Evolutionary conservation across 2,797 vertebrate genomes (phyloP).

Genomic region (Lepus oiostolus): DNA sequence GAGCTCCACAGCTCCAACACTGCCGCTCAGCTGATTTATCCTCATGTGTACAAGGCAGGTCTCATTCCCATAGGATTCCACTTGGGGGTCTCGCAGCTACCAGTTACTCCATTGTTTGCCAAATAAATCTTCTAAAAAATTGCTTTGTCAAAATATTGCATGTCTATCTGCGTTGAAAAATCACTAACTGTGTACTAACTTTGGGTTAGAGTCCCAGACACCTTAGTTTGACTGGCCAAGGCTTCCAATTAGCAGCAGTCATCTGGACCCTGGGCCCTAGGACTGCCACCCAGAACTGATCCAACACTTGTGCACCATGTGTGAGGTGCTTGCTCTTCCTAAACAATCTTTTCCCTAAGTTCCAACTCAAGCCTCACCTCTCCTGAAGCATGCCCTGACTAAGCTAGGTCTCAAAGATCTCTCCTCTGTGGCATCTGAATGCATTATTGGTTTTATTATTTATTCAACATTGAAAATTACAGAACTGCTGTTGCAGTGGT

Average conservation of each 20-base stretch:
- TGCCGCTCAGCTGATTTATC: not conserved
- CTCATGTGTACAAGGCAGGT: not conserved
- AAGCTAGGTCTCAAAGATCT: not conserved
- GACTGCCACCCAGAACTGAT: not conserved
- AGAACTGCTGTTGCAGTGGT: not conserved
- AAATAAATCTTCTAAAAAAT: slow-evolving; percentile 26
- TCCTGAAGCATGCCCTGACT: not conserved
- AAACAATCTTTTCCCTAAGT: not conserved
- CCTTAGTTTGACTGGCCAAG: not conserved
- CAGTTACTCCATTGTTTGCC: slow-evolving; percentile 26
- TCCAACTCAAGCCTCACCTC: not conserved
- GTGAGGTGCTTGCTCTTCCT: not conserved
- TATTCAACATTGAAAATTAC: slow-evolving; percentile 22
- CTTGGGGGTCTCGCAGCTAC: not conserved
- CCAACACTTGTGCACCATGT: not conserved
- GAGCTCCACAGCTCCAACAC: slow-evolving; percentile 22
- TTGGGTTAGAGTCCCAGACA: not conserved
- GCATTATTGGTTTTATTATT: slow-evolving; percentile 15
- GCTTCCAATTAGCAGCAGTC: not conserved
- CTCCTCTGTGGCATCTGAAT: not conserved
- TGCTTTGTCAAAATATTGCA: not conserved
- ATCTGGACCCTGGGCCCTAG: not conserved
- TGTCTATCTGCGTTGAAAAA: not conserved
- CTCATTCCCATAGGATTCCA: slow-evolving; percentile 5
- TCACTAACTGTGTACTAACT: not conserved